phyloP scores from a whole-genome alignment of 1,140 invertebrate genomes.

The Drosophila sp. region DNA sequence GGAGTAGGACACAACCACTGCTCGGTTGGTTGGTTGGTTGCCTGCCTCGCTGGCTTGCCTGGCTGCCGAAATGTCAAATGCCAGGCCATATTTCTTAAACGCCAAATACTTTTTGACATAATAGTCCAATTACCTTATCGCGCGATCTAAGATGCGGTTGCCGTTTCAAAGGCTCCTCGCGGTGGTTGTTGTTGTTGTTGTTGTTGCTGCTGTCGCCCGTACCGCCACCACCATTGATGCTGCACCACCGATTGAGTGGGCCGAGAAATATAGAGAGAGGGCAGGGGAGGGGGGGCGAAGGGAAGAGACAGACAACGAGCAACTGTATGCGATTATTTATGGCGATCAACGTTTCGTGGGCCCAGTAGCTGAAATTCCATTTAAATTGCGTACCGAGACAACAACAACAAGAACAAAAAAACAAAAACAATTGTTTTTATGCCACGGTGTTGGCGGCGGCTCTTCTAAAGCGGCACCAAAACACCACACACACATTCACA shows the following conservation, averaged over 20 bases:
- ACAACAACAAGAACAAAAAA: conserved; percentile 46
- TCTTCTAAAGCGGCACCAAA: conserved; percentile 64
- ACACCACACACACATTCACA: conserved; percentile 31
- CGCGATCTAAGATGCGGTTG: conserved; percentile 82
- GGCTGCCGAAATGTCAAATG: conserved; percentile 82
- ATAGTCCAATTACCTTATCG: conserved; percentile 83
- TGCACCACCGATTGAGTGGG: conserved; percentile 19
- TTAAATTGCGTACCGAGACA: conserved; percentile 75
- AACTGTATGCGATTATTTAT: conserved; percentile 72
- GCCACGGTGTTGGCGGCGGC: conserved; percentile 73
- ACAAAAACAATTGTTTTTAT: conserved; percentile 69
- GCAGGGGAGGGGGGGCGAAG: background rate
- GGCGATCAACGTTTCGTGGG: conserved; percentile 70
- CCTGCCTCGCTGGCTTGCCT: conserved; percentile 1
- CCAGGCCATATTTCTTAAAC: conserved; percentile 83
- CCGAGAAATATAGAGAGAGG: background rate
- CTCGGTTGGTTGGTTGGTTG: conserved; percentile 2
- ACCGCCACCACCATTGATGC: conserved; percentile 70
- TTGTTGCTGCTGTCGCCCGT: conserved; percentile 4
- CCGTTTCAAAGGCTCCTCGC: conserved; percentile 45
- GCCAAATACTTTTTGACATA: conserved; percentile 83
- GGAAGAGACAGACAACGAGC: conserved; percentile 9
- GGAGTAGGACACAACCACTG: conserved; percentile 13
- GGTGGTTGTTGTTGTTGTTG: conserved; percentile 34
- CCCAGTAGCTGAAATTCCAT: conserved; percentile 78